These are phyloP conservation scores for Nemapogon koenigi DNA, from an alignment of 2,888 invertebrate genomes.

Conservation along the genomic window DNA sequence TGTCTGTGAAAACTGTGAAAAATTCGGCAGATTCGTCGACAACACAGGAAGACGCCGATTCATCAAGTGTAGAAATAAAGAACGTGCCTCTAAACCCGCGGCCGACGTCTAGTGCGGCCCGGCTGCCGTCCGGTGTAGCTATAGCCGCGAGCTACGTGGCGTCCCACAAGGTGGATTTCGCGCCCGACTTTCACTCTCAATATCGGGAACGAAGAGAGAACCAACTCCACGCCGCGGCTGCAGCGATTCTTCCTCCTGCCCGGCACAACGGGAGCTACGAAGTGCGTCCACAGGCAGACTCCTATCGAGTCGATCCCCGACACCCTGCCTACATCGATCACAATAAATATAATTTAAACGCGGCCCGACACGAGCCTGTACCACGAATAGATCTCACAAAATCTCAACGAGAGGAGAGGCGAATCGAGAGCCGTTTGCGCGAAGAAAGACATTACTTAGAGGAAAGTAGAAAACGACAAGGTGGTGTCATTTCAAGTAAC, in stretches of 20 bases:
- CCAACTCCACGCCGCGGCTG: conserved; percentile 14
- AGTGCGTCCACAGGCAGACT: conserved; percentile 31
- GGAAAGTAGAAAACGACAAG: conserved; percentile 43
- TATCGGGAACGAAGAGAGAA: conserved; percentile 38
- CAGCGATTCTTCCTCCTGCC: conserved; percentile 27
- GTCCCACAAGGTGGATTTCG: conserved; percentile 80
- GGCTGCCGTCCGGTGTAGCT: conserved; percentile 25
- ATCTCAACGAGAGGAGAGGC: conserved; percentile 36
- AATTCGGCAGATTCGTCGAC: conserved; percentile 91
- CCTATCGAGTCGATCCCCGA: conserved; percentile 41
- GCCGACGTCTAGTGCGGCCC: conserved; percentile 33
- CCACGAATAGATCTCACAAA: conserved; percentile 57
- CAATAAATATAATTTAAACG: conserved; percentile 32
- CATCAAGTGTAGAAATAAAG: conserved; percentile 41
- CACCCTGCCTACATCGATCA: conserved; percentile 38
- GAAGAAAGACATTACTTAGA: conserved; percentile 50
- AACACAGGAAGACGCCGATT: conserved; percentile 70
- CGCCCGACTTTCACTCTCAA: conserved; percentile 72
- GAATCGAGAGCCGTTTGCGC: conserved; percentile 35
- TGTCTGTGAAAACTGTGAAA: conserved; percentile 88
- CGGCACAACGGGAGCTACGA: conserved; percentile 41
- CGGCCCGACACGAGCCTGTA: conserved; percentile 35
- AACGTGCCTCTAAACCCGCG: conserved; percentile 33
- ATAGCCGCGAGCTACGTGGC: conserved; percentile 27
- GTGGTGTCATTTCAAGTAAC: conserved; percentile 47